phyloP scores from a whole-genome alignment of 2,113 vertebrate genomes.

The Pelecanus crispus region DNA sequence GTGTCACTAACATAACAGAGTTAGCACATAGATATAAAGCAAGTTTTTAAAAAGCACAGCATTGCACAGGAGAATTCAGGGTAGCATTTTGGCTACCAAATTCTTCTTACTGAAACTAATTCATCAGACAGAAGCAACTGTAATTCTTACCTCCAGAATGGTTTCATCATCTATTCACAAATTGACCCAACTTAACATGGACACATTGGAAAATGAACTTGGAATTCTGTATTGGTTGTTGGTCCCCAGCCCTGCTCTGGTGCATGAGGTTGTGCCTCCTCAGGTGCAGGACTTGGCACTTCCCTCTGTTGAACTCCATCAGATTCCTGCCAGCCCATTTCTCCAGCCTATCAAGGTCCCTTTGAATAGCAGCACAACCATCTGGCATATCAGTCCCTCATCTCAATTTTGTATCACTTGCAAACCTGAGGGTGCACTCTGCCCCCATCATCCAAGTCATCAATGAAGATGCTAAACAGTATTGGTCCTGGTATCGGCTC shows the following conservation, averaged over 20 bases:
- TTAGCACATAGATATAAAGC: background rate
- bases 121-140: background rate
- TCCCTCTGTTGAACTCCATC: background rate
- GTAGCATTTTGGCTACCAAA: background rate
- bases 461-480: background rate
- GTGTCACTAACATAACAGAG: background rate
- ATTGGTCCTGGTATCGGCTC: fast-evolving
- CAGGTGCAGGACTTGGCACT: background rate
- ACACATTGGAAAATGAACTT: background rate
- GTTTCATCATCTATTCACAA: background rate
- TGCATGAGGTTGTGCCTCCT: background rate
- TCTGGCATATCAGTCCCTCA: background rate
- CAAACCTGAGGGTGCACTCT: background rate
- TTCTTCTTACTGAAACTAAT: background rate
- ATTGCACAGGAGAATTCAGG: background rate
- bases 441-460: background rate
- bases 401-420: background rate
- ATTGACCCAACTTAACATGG: background rate
- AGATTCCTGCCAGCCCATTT: background rate
- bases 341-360: background rate
- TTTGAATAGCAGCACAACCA: background rate
- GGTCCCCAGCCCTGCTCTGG: background rate
- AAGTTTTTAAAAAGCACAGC: background rate
- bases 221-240: background rate
- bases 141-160: background rate